Evolutionary conservation across 2,888 invertebrate species (phyloP), one percentile per base, ranked within the genome.

Genomic region (Spicauda simplicius): DNA sequence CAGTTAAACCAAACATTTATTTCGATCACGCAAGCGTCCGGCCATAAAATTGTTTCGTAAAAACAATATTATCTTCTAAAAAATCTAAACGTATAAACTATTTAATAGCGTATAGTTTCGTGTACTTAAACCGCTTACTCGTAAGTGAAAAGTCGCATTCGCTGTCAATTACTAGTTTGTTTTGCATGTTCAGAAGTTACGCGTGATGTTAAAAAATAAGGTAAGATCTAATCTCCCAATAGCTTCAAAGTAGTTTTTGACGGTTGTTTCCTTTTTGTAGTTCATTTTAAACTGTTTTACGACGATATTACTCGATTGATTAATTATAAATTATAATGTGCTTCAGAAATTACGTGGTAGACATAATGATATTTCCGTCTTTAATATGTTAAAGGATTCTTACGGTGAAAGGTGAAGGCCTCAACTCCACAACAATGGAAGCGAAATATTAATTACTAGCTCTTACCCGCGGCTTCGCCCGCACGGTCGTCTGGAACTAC

Each of bases 91-190:
- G 45, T 41, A 14, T 37, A 37, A 12, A 37, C 0, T 0, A 45
- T 45, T 45, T n/a, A 45, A n/a, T 45, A 45, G 45, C 5, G 11
- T 45, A n/a, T n/a, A 14, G 5, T 55, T 33, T 16, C 12, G 10
- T 10, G 7, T 45, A 45, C 2, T n/a, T n/a, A n/a, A n/a, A 41
- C 12, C 19, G 12, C 37, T 57, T 41, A 14, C 14, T 12, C 4
- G 12, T 57, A 57, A 57, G 57, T 57, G n/a, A 18, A 57, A 57
- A 57, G 57, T 41, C 57, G 18, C 18, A 57, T 57, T 57, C 19
- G 37, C 57, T 57, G 57, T 57, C 57, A 57, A 57, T 57, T 57
- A 57, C 18, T 7, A 45, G 57, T 18, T 41, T 57, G 18, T 57
- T 57, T 57, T 10, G 37, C 57, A 41, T 41, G 57, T 14, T 55